phyloP scores from a whole-genome alignment of 2,113 vertebrate species.

The Ciconia stormi region DNA sequence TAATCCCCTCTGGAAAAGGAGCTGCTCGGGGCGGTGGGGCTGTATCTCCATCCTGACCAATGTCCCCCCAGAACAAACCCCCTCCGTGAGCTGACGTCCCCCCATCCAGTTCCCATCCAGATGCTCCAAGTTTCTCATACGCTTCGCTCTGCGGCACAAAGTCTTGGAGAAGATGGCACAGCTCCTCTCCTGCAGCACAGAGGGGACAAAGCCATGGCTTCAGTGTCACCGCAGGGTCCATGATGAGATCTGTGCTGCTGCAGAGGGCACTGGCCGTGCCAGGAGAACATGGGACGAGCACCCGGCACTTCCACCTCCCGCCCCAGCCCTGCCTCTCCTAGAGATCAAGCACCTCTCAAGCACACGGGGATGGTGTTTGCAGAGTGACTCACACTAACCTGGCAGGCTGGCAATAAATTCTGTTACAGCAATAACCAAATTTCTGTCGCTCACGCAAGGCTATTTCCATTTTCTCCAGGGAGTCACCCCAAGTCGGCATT shows the following conservation, averaged over 20 bases:
- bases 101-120: not conserved
- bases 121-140: not conserved
- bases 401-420: not conserved
- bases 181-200: not conserved
- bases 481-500: not conserved
- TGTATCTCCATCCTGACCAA: not conserved
- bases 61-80: rapidly evolving
- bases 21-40: not conserved
- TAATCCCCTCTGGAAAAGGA: not conserved
- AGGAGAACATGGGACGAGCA: not conserved
- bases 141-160: not conserved
- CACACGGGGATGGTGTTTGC: not conserved
- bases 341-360: not conserved
- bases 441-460: not conserved
- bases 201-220: not conserved
- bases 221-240: not conserved
- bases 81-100: rapidly evolving
- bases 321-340: not conserved
- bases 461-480: not conserved
- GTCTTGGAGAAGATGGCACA: not conserved
- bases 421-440: not conserved
- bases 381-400: not conserved
- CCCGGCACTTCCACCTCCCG: not conserved
- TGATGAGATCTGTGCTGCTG: not conserved
- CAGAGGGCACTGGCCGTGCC: not conserved